Evolutionary conservation across 2,113 vertebrate genomes (phyloP).

Genomic region (Tragelaphus scriptus): DNA sequence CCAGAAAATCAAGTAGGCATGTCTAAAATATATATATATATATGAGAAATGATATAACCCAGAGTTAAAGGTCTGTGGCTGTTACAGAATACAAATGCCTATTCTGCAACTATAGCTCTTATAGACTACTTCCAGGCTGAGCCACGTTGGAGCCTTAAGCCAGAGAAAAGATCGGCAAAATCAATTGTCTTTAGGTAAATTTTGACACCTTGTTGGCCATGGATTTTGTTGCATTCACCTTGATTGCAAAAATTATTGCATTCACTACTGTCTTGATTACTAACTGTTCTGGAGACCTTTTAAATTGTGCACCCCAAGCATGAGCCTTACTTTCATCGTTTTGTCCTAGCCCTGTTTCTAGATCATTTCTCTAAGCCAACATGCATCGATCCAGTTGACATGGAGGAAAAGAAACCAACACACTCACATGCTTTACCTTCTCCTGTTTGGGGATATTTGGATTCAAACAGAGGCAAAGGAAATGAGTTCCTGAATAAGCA

Average conservation of each 20-base stretch:
- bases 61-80: not conserved
- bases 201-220: not conserved
- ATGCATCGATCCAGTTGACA: not conserved
- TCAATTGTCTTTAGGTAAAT: not conserved
- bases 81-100: rapidly evolving
- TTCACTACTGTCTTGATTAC: not conserved
- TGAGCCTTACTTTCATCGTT: not conserved
- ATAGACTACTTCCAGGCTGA: not conserved
- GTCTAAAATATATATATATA: not conserved
- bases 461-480: not conserved
- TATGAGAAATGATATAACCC: not conserved
- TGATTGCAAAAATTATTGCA: not conserved
- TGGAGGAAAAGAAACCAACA: not conserved
- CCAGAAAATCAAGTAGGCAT: not conserved
- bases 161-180: not conserved
- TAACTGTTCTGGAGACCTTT: not conserved
- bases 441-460: not conserved
- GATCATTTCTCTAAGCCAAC: not conserved
- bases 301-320: not conserved
- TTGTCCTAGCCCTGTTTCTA: not conserved
- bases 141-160: rapidly evolving
- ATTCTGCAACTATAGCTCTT: not conserved
- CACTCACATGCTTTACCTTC: not conserved
- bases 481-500: not conserved
- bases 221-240: not conserved